Evolutionary conservation across 2,888 invertebrate species (phyloP).

Genomic region (Mesoligia furuncula): DNA sequence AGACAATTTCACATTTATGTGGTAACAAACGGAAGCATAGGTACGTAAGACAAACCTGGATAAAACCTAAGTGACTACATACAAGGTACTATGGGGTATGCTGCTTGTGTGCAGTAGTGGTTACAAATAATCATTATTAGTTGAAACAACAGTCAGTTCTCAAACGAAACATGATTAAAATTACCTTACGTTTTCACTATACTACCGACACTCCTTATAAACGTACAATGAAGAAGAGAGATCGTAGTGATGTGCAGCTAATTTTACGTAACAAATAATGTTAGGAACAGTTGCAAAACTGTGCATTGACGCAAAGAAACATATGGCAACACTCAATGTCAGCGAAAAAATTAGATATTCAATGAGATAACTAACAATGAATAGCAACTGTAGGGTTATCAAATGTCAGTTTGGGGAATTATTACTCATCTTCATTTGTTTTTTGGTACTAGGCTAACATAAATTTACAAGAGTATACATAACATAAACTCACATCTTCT

Average conservation of each 20-base stretch:
- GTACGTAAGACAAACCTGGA: no score
- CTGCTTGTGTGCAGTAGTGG: no score
- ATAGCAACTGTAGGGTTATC: constrained; percentile 49
- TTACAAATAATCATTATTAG: no score
- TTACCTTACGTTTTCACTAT: neutral
- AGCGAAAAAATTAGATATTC: constrained; percentile 64
- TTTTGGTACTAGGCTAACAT: neutral
- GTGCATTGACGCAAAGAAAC: constrained; percentile 51
- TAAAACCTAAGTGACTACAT: no score
- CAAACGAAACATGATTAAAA: neutral
- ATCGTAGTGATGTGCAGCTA: constrained; percentile 32
- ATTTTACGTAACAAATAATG: constrained; percentile 44
- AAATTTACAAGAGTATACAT: no score
- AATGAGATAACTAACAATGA: constrained; percentile 56
- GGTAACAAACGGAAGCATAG: no score
- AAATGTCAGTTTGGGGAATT: constrained; percentile 13
- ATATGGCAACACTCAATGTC: constrained; percentile 63
- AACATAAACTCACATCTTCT: no score
- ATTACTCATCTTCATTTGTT: neutral
- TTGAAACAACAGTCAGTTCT: neutral
- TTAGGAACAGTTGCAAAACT: constrained; percentile 55
- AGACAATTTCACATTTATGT: no score
- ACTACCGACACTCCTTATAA: constrained; percentile 21
- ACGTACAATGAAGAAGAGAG: constrained; percentile 36
- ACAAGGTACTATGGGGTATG: no score